A percentile compares a stretch with the other conserved stretches of the same genome.
Conservation (phyloP, 2,888 invertebrate species). For the Drosophila suboccidentalis region DNA sequence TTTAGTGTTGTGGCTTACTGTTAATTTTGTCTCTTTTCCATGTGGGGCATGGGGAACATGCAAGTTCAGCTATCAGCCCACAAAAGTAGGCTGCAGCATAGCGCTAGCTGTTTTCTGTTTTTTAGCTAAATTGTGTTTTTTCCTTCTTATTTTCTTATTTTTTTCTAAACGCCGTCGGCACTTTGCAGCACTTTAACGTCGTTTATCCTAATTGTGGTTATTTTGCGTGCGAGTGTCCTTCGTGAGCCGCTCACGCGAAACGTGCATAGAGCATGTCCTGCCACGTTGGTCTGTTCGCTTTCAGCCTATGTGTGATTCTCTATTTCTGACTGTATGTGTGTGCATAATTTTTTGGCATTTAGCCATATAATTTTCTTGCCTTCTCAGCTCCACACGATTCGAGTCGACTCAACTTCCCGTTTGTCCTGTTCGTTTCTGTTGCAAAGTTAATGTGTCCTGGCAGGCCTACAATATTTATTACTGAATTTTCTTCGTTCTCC, state of each 20-base stretch:
- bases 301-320: slow-evolving; percentile 13
- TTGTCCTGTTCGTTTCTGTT: slow-evolving; percentile 47
- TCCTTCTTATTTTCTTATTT: slow-evolving; percentile 8
- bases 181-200: slow-evolving; percentile 68
- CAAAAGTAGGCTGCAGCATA: slow-evolving; percentile 50
- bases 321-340: slow-evolving; percentile 28
- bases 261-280: slow-evolving; percentile 64
- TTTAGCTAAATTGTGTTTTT: slow-evolving; percentile 42
- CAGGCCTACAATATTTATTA: too few species aligned
- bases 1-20: slow-evolving; percentile 60
- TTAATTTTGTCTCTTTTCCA: slow-evolving; percentile 58
- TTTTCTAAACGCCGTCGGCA: slow-evolving; percentile 57
- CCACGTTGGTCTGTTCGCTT: slow-evolving; percentile 52
- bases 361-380: slow-evolving; percentile 71
- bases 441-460: slow-evolving; percentile 59
- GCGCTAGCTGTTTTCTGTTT: slow-evolving; percentile 18
- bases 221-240: slow-evolving; percentile 61
- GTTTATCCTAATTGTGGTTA: slow-evolving; percentile 79
- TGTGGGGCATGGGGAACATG: slow-evolving; percentile 17
- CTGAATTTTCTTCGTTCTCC: background rate
- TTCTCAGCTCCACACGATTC: slow-evolving; percentile 56
- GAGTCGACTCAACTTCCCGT: slow-evolving; percentile 29
- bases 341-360: slow-evolving; percentile 66
- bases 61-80: slow-evolving; percentile 35
- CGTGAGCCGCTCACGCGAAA: slow-evolving; percentile 63